Conservation (phyloP, 1,140 invertebrate genomes). For the Bombus haemorrhoidalis region DNA sequence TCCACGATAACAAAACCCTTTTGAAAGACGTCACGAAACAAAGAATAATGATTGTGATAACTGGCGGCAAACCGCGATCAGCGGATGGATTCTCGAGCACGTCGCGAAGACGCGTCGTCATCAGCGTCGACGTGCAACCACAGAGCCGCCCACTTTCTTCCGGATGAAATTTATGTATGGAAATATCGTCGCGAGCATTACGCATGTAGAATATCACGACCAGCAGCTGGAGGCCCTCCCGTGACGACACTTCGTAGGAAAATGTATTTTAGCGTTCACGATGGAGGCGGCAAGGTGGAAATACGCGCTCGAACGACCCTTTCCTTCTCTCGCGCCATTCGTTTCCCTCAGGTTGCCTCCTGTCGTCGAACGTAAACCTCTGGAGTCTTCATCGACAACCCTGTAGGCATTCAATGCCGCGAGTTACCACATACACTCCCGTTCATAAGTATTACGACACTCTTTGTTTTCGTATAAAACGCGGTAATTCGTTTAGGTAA, state of each 20-base stretch:
- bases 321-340: conserved; percentile 53
- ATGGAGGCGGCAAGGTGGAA: conserved; percentile 66
- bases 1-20: not conserved
- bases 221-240: conserved; percentile 75
- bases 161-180: conserved; percentile 77
- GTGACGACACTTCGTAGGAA: conserved; percentile 74
- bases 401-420: conserved; percentile 2
- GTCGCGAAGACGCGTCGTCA: conserved; percentile 59
- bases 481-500: not conserved
- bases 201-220: conserved; percentile 78
- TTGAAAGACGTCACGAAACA: not conserved
- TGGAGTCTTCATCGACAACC: conserved; percentile 44
- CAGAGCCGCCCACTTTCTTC: conserved; percentile 68
- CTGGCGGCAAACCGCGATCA: conserved; percentile 20
- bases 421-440: not conserved
- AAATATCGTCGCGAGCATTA: conserved; percentile 78
- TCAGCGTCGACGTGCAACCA: conserved; percentile 65
- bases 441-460: not conserved
- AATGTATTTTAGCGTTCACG: conserved; percentile 74
- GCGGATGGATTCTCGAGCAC: conserved; percentile 33
- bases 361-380: conserved; percentile 4
- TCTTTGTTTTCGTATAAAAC: too few relatives aligned
- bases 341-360: conserved; percentile 21
- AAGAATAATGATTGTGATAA: conserved; percentile 14
- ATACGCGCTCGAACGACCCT: conserved; percentile 75